phyloP scores from a whole-genome alignment of 2,113 vertebrate species.

The Sapajus apella region DNA sequence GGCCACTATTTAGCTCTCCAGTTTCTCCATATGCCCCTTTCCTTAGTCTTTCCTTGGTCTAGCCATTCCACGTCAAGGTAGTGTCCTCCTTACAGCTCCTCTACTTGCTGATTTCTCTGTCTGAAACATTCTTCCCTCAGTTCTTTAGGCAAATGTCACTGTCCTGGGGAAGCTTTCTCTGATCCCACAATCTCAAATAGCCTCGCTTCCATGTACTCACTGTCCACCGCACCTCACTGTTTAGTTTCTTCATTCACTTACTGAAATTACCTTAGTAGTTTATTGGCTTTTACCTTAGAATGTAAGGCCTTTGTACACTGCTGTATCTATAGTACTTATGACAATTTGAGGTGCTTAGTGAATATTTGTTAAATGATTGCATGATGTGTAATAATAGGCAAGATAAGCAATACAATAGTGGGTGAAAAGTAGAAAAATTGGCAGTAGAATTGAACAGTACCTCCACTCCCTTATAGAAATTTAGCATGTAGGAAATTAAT shows the following conservation, averaged over 20 bases:
- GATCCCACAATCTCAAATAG: not conserved
- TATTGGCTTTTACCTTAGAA: not conserved
- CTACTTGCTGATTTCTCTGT: not conserved
- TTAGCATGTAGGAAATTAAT: conserved; percentile 24
- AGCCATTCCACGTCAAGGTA: not conserved
- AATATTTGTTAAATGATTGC: conserved; percentile 27
- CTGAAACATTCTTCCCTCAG: not conserved
- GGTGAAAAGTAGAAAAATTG: conserved; percentile 36
- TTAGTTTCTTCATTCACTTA: not conserved
- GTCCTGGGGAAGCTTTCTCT: not conserved
- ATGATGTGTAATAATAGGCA: not conserved
- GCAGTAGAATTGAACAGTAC: not conserved
- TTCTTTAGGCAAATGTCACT: not conserved
- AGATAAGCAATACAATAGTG: not conserved
- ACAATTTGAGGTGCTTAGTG: not conserved
- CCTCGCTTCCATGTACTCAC: not conserved
- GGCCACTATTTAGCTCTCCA: not conserved
- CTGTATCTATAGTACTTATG: not conserved
- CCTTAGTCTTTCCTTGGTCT: not conserved
- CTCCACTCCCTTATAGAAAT: not conserved
- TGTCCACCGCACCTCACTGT: not conserved
- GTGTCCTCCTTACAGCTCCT: not conserved
- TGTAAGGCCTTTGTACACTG: not conserved
- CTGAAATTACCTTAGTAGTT: not conserved
- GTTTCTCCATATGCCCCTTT: not conserved